Percentiles rank a stretch among this genome's conserved stretches.
Conservation (phyloP, 1,140 invertebrate species). For the Neodiprion pinetum region DNA sequence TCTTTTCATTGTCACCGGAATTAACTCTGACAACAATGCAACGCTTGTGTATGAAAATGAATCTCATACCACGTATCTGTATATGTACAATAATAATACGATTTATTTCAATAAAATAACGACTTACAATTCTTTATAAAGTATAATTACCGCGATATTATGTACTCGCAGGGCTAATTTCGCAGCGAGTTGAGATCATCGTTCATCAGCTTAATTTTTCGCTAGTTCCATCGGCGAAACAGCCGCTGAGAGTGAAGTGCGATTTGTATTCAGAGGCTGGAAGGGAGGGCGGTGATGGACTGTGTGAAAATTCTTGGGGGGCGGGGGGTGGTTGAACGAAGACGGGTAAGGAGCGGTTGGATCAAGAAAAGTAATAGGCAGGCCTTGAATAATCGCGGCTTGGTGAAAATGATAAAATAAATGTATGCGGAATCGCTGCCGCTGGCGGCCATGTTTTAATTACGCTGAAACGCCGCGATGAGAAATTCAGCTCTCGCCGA, state of each 20-base stretch:
- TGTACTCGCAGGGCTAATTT: too few relatives aligned
- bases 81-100: too few relatives aligned
- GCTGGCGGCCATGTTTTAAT: constrained; percentile 21
- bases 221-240: too few relatives aligned
- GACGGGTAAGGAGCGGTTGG: background rate
- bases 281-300: background rate
- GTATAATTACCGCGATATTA: too few relatives aligned
- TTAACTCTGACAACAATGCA: too few relatives aligned
- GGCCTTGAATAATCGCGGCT: constrained; percentile 11
- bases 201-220: too few relatives aligned
- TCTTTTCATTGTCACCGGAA: too few relatives aligned
- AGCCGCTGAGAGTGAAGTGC: background rate
- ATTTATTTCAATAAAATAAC: too few relatives aligned
- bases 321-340: background rate
- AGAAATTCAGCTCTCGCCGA: background rate
- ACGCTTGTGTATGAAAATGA: too few relatives aligned
- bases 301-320: background rate
- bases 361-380: constrained; percentile 3
- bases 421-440: background rate
- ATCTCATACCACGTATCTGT: too few relatives aligned
- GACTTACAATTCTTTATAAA: too few relatives aligned
- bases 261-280: background rate
- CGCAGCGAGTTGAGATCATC: too few relatives aligned
- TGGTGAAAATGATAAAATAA: background rate
- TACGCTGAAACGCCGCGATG: constrained; percentile 14